Conservation (phyloP, 2,888 invertebrate species). For the Cyrtodaria siliqua region DNA sequence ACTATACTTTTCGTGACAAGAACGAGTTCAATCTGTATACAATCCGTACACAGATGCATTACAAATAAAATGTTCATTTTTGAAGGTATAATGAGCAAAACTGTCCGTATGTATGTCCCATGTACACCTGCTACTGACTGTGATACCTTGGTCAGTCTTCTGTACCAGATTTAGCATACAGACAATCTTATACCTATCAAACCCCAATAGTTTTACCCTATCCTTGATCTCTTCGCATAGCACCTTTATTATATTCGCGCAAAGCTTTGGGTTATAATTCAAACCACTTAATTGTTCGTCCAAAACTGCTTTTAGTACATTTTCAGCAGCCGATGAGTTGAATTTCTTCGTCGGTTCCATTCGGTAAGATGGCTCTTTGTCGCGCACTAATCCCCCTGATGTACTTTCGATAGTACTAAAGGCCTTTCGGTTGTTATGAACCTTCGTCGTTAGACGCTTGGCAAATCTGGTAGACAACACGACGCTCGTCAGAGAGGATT, state of each 20-base stretch:
- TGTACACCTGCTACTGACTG: slow-evolving; percentile 68
- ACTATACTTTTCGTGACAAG: too few species aligned
- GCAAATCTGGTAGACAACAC: slow-evolving; percentile 72
- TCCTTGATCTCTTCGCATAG: slow-evolving; percentile 78
- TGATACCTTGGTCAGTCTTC: slow-evolving; percentile 68
- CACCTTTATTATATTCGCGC: slow-evolving; percentile 68
- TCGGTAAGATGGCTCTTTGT: slow-evolving; percentile 75
- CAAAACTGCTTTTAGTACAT: slow-evolving; percentile 62
- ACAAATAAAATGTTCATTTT: slow-evolving; percentile 71
- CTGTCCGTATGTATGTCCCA: slow-evolving; percentile 76
- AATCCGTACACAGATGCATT: slow-evolving; percentile 75
- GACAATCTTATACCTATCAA: slow-evolving; percentile 78
- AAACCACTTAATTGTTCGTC: slow-evolving; percentile 64
- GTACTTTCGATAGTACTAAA: slow-evolving; percentile 37
- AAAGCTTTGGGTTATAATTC: slow-evolving; percentile 71
- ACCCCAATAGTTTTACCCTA: slow-evolving; percentile 72
- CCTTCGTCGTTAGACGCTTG: slow-evolving; percentile 65
- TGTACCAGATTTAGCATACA: slow-evolving; percentile 71
- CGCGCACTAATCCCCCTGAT: slow-evolving; percentile 41
- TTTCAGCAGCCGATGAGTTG: slow-evolving; percentile 55
- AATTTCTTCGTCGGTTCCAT: slow-evolving; percentile 75
- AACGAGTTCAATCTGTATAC: slow-evolving; percentile 72
- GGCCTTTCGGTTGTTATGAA: slow-evolving; percentile 33
- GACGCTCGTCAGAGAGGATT: slow-evolving; percentile 70
- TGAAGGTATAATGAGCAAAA: slow-evolving; percentile 69